A percentile compares a stretch with the other conserved stretches of the same genome.
phyloP scores from a whole-genome alignment of 2,113 vertebrate genomes.

The Copsychus sechellarum region DNA sequence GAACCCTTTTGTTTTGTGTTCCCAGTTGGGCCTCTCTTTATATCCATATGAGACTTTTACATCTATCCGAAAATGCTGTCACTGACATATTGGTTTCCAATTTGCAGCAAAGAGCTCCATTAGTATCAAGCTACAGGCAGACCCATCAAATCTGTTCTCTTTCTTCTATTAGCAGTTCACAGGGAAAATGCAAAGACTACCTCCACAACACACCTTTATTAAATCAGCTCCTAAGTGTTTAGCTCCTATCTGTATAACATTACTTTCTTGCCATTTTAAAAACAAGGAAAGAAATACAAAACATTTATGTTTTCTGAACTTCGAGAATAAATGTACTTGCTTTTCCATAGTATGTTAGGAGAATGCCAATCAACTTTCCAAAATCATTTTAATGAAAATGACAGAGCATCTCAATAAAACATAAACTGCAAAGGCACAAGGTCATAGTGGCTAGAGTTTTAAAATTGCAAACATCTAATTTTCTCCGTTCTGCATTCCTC shows the following conservation, averaged over 20 bases:
- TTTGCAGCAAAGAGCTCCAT: constrained; percentile 7
- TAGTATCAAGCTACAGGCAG: background rate
- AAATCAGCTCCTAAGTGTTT: constrained; percentile 6
- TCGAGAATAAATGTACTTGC: background rate
- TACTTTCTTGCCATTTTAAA: background rate
- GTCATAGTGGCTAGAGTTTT: background rate
- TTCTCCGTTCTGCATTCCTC: background rate
- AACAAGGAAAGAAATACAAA: background rate
- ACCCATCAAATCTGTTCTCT: background rate
- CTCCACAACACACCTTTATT: background rate
- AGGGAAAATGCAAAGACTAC: background rate
- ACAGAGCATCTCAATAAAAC: constrained; percentile 13
- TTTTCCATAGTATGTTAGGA: background rate
- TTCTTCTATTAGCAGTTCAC: background rate
- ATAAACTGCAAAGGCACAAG: constrained; percentile 24
- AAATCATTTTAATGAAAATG: constrained; percentile 15
- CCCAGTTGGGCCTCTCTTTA: background rate
- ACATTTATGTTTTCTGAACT: background rate
- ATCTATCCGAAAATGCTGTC: background rate
- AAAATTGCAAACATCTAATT: background rate
- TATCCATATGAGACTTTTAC: background rate
- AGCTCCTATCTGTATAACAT: background rate
- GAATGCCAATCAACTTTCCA: constrained; percentile 2
- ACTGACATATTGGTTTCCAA: background rate
- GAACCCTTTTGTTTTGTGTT: background rate